These are phyloP conservation scores for Tapera naevia DNA, from an alignment of 2,797 vertebrate species.

Conservation along the genomic window DNA sequence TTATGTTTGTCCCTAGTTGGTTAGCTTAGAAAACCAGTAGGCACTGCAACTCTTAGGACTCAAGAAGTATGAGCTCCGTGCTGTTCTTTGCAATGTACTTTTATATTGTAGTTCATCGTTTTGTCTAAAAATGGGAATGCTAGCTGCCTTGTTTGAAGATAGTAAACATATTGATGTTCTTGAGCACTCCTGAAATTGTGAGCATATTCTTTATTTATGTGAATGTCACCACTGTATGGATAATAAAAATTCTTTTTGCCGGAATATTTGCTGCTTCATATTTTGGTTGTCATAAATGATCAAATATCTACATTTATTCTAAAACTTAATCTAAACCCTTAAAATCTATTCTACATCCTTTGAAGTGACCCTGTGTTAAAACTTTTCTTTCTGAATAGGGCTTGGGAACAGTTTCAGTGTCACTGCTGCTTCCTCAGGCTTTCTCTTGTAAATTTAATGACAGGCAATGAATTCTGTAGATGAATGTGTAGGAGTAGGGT, in stretches of 20 bases:
- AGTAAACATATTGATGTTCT: neutral
- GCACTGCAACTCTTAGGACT: neutral
- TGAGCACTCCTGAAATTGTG: neutral
- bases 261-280: neutral
- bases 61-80: neutral
- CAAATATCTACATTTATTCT: neutral
- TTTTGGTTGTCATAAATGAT: neutral
- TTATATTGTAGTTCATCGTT: neutral
- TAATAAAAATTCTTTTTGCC: neutral
- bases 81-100: neutral
- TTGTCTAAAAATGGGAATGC: neutral
- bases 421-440: neutral
- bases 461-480: slow-evolving; percentile 29
- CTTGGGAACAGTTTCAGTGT: neutral
- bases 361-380: neutral
- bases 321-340: neutral
- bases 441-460: neutral
- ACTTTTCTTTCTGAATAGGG: neutral
- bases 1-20: neutral
- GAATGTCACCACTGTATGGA: neutral
- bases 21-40: neutral
- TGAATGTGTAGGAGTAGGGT: neutral
- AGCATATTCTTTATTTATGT: neutral
- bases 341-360: neutral
- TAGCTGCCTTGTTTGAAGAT: neutral